Evolutionary conservation across 2,888 invertebrate genomes (phyloP).

Genomic region (Acholoe squamosa): DNA sequence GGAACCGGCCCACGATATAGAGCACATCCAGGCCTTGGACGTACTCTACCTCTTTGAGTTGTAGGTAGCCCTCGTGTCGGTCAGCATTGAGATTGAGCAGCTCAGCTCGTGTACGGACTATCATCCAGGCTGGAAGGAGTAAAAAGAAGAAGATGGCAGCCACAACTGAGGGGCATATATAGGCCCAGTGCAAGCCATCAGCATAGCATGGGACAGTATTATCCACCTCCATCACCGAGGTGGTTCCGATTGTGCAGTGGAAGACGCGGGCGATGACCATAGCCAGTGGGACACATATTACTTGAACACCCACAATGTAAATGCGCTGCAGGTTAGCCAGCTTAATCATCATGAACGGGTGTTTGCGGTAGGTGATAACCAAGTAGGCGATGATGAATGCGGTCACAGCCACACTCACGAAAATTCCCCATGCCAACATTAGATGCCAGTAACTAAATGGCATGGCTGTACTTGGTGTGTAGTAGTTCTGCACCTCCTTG

Average conservation of each 20-base stretch:
- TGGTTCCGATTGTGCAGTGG: conserved; percentile 76
- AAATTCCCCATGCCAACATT: conserved; percentile 74
- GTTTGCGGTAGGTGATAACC: conserved; percentile 71
- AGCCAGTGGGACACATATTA: conserved; percentile 77
- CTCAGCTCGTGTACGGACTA: conserved; percentile 69
- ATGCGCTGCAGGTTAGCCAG: conserved; percentile 76
- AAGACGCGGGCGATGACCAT: conserved; percentile 74
- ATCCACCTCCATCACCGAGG: conserved; percentile 74
- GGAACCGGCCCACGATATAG: conserved; percentile 77
- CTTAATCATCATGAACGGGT: conserved; percentile 74
- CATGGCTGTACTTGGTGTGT: conserved; percentile 74
- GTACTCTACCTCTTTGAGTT: conserved; percentile 80
- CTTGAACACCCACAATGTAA: conserved; percentile 73
- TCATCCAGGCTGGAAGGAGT: conserved; percentile 76
- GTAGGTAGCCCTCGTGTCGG: conserved; percentile 78
- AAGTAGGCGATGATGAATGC: conserved; percentile 72
- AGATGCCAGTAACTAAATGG: conserved; percentile 74
- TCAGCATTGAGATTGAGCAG: conserved; percentile 73
- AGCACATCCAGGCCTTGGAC: conserved; percentile 78
- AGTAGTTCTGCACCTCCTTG: conserved; percentile 73
- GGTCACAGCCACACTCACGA: conserved; percentile 69
- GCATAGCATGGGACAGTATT: conserved; percentile 74
- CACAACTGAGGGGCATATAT: conserved; percentile 72
- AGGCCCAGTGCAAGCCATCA: conserved; percentile 75
- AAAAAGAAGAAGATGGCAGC: conserved; percentile 73